Evolutionary conservation across 1,140 invertebrate genomes (phyloP).

Genomic region (Daktulosphaira vitifoliae): DNA sequence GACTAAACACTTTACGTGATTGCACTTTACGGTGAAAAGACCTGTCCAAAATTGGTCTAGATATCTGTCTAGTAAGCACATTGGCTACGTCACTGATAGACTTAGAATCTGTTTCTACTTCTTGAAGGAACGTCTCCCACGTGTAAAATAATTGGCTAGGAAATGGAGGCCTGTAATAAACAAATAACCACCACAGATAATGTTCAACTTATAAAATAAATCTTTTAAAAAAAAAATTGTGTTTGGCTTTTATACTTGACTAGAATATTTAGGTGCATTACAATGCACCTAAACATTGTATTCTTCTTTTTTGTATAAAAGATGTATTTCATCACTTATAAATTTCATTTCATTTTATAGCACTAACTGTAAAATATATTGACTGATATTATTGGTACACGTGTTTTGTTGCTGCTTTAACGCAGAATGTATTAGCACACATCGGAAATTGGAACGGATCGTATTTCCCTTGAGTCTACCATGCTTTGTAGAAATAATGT

Average conservation of each 20-base stretch:
- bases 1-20: conserved; percentile 81
- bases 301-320: too few relatives aligned
- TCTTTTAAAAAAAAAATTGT: not conserved
- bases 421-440: too few relatives aligned
- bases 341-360: too few relatives aligned
- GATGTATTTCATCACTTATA: too few relatives aligned
- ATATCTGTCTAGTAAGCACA: conserved; percentile 72
- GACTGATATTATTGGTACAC: too few relatives aligned
- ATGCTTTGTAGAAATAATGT: not conserved
- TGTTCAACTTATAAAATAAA: not conserved
- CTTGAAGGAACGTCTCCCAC: conserved; percentile 85
- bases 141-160: conserved; percentile 75
- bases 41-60: conserved; percentile 75
- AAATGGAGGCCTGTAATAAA: conserved; percentile 58
- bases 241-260: not conserved
- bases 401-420: too few relatives aligned
- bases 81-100: conserved; percentile 78
- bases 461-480: too few relatives aligned
- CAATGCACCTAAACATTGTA: too few relatives aligned
- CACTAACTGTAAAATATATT: too few relatives aligned
- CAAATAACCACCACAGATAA: not conserved
- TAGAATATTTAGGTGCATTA: too few relatives aligned
- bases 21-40: conserved; percentile 89
- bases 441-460: too few relatives aligned
- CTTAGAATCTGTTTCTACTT: conserved; percentile 86